These are phyloP conservation scores for Hapalemur alaotrensis DNA, from an alignment of 2,797 vertebrate species.

Conservation along the genomic window DNA sequence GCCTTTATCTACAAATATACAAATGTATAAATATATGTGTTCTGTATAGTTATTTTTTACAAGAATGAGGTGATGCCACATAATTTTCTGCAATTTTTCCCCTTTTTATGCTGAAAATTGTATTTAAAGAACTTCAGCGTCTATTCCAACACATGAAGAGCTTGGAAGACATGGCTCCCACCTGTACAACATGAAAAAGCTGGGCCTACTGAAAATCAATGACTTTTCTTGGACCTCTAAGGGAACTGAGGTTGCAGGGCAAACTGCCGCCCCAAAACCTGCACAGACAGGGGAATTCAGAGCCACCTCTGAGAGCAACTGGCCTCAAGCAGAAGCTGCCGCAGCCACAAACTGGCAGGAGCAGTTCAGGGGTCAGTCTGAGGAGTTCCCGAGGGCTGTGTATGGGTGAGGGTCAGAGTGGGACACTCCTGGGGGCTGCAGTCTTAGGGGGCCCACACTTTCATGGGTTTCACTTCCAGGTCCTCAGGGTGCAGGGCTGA, in stretches of 20 bases:
- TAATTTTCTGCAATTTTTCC: neutral
- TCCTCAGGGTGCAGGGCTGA: neutral
- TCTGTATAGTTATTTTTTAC: neutral
- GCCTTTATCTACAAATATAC: neutral
- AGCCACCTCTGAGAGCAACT: neutral
- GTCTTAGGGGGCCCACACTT: neutral
- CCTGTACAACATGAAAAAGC: neutral
- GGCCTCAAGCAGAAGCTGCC: neutral
- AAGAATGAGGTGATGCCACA: neutral
- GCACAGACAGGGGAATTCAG: neutral
- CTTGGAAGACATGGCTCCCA: neutral
- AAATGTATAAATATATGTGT: neutral
- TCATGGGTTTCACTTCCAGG: neutral
- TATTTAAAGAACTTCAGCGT: neutral
- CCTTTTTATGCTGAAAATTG: neutral
- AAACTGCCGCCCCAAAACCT: neutral
- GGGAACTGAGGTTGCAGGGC: neutral
- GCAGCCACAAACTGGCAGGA: neutral
- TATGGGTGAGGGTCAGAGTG: neutral
- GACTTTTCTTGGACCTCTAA: neutral
- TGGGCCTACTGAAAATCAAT: neutral
- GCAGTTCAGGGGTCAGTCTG: neutral
- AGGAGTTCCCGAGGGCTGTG: neutral
- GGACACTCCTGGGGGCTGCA: neutral
- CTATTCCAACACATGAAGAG: neutral